These are phyloP conservation scores for Perithous albicinctus DNA, from an alignment of 2,888 invertebrate species.

Conservation along the genomic window DNA sequence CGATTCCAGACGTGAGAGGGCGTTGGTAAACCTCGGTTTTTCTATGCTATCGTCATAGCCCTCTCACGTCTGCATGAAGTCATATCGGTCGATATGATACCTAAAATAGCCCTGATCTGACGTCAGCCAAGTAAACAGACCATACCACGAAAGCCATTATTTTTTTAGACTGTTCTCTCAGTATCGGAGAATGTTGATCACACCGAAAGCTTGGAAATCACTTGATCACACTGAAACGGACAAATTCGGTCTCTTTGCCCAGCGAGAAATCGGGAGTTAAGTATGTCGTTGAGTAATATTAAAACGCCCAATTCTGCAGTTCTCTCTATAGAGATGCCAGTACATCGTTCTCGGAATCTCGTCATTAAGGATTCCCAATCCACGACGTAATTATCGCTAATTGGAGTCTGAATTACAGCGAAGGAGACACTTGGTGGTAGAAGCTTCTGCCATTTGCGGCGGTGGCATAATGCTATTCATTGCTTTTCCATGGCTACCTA, in stretches of 20 bases:
- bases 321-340: neutral
- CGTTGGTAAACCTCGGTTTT: neutral
- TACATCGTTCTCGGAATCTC: constrained; percentile 24
- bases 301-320: neutral
- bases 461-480: constrained; percentile 75
- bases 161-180: neutral
- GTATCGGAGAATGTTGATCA: neutral
- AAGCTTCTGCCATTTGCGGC: constrained; percentile 69
- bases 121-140: too few species aligned
- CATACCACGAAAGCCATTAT: too few species aligned
- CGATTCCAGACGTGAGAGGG: constrained; percentile 31
- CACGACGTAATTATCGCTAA: constrained; percentile 81
- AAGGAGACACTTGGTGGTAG: constrained; percentile 73
- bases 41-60: constrained; percentile 6
- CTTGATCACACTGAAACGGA: constrained; percentile 25
- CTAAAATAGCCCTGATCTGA: too few species aligned
- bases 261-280: neutral
- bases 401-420: constrained; percentile 79
- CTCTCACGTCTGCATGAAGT: too few species aligned
- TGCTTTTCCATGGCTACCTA: constrained; percentile 69
- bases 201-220: neutral
- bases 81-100: too few species aligned
- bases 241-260: neutral
- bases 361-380: constrained; percentile 79
- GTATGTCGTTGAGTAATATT: neutral